These are phyloP conservation scores for Pediacus dermestoides DNA, from an alignment of 2,888 invertebrate species.

Conservation along the genomic window DNA sequence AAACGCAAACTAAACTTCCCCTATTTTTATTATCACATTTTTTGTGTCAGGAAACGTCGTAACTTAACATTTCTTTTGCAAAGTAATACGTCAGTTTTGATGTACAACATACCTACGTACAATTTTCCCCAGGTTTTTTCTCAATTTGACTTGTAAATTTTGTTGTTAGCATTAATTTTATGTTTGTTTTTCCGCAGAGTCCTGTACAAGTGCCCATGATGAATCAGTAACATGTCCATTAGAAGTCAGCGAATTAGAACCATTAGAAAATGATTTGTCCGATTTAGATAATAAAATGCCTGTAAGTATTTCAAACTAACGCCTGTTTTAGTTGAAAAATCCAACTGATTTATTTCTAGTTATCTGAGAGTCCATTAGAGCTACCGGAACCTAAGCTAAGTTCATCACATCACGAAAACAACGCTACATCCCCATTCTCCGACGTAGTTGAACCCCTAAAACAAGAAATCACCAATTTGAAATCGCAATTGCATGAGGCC, in stretches of 20 bases:
- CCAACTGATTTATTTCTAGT: conserved; percentile 30
- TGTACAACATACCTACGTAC: too few species aligned
- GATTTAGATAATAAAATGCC: conserved; percentile 47
- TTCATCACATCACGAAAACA: conserved; percentile 43
- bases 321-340: conserved; percentile 1
- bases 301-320: conserved; percentile 30
- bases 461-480: conserved; percentile 44
- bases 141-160: too few species aligned
- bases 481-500: conserved; percentile 46
- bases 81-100: too few species aligned
- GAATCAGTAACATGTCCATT: conserved; percentile 53
- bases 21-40: background rate
- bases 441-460: conserved; percentile 46
- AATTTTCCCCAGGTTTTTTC: too few species aligned
- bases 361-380: conserved; percentile 48
- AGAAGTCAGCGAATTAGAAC: conserved; percentile 57
- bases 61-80: too few species aligned
- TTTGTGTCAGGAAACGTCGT: too few species aligned
- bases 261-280: conserved; percentile 52
- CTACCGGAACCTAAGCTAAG: conserved; percentile 48
- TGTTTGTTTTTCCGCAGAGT: conserved; percentile 37
- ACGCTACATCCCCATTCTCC: conserved; percentile 39
- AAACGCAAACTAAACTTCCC: background rate
- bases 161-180: conserved; percentile 7
- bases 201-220: conserved; percentile 56